These are phyloP conservation scores for Notothenia coriiceps DNA, from an alignment of 2,113 vertebrate genomes.

Conservation along the genomic window DNA sequence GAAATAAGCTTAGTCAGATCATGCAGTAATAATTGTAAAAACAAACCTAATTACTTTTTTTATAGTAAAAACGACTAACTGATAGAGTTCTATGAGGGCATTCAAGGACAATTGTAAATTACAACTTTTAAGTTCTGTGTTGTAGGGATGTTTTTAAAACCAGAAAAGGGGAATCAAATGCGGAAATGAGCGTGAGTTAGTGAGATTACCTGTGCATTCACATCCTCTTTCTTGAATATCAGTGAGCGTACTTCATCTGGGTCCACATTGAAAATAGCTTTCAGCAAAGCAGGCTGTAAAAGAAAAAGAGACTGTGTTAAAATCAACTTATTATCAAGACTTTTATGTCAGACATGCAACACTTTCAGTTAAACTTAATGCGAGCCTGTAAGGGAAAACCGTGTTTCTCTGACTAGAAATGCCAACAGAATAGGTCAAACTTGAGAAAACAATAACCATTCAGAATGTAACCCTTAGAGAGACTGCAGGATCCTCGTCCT, in stretches of 20 bases:
- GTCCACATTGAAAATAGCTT: constrained; percentile 99
- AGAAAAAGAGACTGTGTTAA: constrained; percentile 15
- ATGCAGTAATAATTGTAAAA: constrained; percentile 36
- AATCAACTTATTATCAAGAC: neutral
- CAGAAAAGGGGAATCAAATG: constrained; percentile 37
- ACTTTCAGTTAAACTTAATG: neutral
- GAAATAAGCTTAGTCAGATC: constrained; percentile 49
- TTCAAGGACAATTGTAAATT: constrained; percentile 26
- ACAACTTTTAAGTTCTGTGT: constrained; percentile 9
- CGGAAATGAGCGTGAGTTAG: constrained; percentile 8
- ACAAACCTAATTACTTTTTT: constrained; percentile 14
- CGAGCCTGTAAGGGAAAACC: neutral
- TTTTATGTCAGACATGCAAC: neutral
- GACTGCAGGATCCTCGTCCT: constrained; percentile 83
- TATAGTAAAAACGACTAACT: constrained; percentile 6
- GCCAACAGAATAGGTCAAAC: neutral
- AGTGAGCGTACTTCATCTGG: constrained; percentile 97
- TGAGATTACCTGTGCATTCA: constrained; percentile 95
- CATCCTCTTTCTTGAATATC: constrained; percentile 99
- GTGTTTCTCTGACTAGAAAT: neutral
- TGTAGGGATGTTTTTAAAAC: neutral
- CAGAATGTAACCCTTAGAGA: neutral
- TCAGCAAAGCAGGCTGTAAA: constrained; percentile 94
- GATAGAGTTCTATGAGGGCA: constrained; percentile 1
- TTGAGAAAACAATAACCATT: constrained; percentile 12